These are phyloP conservation scores for Cottus gobio DNA, from an alignment of 2,113 vertebrate species.

Conservation along the genomic window DNA sequence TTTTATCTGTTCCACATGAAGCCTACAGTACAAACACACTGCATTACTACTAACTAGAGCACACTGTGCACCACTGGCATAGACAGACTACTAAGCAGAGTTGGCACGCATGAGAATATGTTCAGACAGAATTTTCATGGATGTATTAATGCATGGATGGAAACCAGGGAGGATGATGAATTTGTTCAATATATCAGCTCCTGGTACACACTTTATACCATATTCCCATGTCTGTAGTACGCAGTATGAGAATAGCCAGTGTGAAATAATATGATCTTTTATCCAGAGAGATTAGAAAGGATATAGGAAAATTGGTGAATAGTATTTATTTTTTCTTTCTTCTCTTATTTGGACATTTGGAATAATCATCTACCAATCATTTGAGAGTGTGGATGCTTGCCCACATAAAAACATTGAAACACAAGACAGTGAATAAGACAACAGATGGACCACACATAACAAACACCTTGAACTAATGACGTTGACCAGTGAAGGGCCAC, in stretches of 20 bases:
- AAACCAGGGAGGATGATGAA: slow-evolving; percentile 50
- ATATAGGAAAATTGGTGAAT: slow-evolving; percentile 3
- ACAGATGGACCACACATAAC: slow-evolving; percentile 45
- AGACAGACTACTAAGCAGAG: slow-evolving; percentile 61
- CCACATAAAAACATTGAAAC: too few species aligned
- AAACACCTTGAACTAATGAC: slow-evolving; percentile 1
- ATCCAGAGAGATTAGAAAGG: slow-evolving; percentile 12
- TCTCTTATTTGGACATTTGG: slow-evolving; percentile 24
- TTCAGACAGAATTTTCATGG: slow-evolving; percentile 71
- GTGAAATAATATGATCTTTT: slow-evolving; percentile 23
- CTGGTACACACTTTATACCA: slow-evolving; percentile 3
- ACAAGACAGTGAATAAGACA: slow-evolving; percentile 52
- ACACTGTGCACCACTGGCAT: slow-evolving; percentile 59
- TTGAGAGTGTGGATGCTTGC: not conserved
- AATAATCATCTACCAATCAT: slow-evolving; percentile 11
- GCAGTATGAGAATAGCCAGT: slow-evolving; percentile 6
- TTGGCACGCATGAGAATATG: slow-evolving; percentile 56
- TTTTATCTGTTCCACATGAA: slow-evolving; percentile 78
- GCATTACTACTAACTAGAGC: slow-evolving; percentile 68
- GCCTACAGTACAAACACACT: slow-evolving; percentile 70
- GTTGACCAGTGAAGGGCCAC: not conserved
- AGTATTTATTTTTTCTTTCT: slow-evolving; percentile 11
- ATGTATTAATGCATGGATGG: slow-evolving; percentile 63
- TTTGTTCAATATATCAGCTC: slow-evolving; percentile 56
- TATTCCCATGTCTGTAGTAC: slow-evolving; percentile 27